Evolutionary conservation across 2,797 vertebrate genomes (phyloP).

Genomic region (Sebastes umbrosus): DNA sequence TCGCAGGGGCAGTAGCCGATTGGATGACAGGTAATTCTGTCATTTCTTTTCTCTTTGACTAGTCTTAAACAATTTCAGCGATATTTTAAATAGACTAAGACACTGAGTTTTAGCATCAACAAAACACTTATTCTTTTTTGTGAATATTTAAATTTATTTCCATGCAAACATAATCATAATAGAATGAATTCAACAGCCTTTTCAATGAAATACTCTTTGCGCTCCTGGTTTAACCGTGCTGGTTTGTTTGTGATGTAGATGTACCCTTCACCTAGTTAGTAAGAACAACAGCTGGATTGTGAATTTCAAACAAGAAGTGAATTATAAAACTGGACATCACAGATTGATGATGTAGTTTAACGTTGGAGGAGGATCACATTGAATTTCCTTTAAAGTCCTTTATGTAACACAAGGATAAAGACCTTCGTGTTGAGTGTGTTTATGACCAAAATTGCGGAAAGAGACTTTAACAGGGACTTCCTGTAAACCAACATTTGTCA

Average conservation of each 20-base stretch:
- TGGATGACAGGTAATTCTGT: slow-evolving; percentile 71
- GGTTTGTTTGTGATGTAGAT: neutral
- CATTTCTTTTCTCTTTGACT: neutral
- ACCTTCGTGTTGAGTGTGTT: slow-evolving; percentile 10
- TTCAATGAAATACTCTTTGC: neutral
- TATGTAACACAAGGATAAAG: neutral
- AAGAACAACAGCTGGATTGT: neutral
- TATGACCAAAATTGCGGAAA: neutral
- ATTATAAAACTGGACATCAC: neutral
- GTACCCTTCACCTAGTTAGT: neutral
- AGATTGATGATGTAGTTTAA: neutral
- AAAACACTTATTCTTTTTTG: neutral
- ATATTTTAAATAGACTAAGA: neutral
- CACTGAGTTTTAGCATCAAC: neutral
- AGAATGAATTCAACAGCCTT: neutral
- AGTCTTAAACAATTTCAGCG: neutral
- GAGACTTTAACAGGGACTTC: neutral
- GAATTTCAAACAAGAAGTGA: neutral
- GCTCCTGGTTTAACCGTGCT: neutral
- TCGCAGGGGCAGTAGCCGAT: slow-evolving; percentile 37
- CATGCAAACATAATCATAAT: neutral
- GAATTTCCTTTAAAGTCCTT: neutral
- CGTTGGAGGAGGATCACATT: neutral
- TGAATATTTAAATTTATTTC: neutral
- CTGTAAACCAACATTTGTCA: slow-evolving; percentile 34